Conservation (phyloP, 2,113 vertebrate genomes). For the Esox niger region DNA sequence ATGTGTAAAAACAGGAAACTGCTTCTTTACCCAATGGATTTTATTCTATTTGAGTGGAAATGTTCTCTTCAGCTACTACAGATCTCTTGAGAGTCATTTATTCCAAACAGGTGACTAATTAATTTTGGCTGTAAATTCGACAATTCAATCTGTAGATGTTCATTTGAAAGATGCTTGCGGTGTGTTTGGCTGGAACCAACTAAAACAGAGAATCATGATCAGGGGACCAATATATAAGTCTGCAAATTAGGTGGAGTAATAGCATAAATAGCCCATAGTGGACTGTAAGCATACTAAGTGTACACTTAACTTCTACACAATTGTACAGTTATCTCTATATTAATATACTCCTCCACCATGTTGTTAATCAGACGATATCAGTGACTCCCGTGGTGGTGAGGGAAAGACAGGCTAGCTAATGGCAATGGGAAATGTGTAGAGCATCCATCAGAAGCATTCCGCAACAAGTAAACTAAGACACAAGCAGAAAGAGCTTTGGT, state of each 20-base stretch:
- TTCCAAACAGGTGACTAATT: slow-evolving; percentile 7
- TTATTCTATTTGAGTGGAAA: background rate
- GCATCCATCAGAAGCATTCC: too few species aligned
- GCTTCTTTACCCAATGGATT: background rate
- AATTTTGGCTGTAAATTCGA: background rate
- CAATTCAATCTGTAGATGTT: slow-evolving; percentile 16
- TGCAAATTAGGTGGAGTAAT: background rate
- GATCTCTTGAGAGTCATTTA: background rate
- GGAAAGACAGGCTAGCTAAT: too few species aligned
- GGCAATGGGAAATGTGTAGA: too few species aligned
- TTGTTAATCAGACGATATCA: too few species aligned
- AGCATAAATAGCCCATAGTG: slow-evolving; percentile 53
- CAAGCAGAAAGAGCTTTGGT: too few species aligned
- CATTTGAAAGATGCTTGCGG: slow-evolving; percentile 43
- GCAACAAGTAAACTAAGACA: too few species aligned
- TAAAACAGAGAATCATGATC: slow-evolving; percentile 54
- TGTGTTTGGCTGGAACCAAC: slow-evolving; percentile 45
- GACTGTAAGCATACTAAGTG: too few species aligned
- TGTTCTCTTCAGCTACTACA: too few species aligned
- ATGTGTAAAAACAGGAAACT: background rate
- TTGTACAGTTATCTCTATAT: slow-evolving; percentile 28
- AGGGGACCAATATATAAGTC: slow-evolving; percentile 54
- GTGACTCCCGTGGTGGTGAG: too few species aligned
- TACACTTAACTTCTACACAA: slow-evolving; percentile 32
- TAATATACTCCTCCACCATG: background rate